Evolutionary conservation across 2,888 invertebrate species (phyloP).

Genomic region (Protula sp.): DNA sequence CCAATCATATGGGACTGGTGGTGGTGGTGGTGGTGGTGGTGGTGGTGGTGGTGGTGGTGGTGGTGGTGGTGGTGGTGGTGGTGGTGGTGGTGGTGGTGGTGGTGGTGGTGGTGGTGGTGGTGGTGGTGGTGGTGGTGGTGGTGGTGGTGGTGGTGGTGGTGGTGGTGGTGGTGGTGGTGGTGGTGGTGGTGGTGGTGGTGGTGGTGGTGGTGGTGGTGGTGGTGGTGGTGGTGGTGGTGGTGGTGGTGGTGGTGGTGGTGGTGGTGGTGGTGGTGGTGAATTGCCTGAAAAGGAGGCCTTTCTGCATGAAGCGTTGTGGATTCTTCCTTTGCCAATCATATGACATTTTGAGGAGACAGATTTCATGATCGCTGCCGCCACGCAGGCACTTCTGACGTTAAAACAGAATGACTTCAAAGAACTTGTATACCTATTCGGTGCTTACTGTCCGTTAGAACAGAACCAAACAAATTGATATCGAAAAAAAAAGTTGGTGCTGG

Average conservation of each 20-base stretch:
- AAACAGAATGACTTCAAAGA: too few species aligned
- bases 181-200: conserved; percentile 3
- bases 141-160: neutral
- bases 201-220: conserved; percentile 1
- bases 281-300: too few species aligned
- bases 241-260: conserved; percentile 5
- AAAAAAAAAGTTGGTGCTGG: too few species aligned
- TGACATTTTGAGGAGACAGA: too few species aligned
- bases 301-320: too few species aligned
- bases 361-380: too few species aligned
- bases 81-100: conserved; percentile 8
- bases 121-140: conserved; percentile 7
- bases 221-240: neutral
- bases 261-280: conserved; percentile 6
- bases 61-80: conserved; percentile 7
- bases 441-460: too few species aligned
- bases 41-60: conserved; percentile 7
- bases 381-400: too few species aligned
- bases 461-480: too few species aligned
- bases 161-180: conserved; percentile 4
- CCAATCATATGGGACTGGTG: too few species aligned
- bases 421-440: too few species aligned
- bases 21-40: conserved; percentile 8
- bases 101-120: conserved; percentile 8
- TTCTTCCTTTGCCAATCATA: too few species aligned